phyloP scores from a whole-genome alignment of 2,888 invertebrate genomes.

The Apeira syringaria region DNA sequence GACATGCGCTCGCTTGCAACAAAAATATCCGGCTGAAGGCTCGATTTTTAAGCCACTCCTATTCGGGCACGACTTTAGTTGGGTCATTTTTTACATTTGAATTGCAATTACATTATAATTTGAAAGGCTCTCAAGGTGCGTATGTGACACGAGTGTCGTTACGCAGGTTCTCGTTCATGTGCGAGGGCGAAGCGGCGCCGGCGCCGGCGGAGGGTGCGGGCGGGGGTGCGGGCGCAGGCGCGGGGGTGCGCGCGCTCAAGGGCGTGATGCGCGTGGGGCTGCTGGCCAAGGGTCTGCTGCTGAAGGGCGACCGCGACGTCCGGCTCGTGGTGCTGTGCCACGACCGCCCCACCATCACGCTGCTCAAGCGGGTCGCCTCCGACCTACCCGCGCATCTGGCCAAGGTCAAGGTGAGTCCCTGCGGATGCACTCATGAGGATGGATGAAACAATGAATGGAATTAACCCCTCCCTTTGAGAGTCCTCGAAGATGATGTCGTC shows the following conservation, averaged over 20 bases:
- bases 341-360: conserved; percentile 94
- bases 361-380: conserved; percentile 94
- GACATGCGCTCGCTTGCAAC: too few species aligned
- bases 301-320: conserved; percentile 95
- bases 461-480: too few species aligned
- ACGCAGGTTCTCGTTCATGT: conserved; percentile 68
- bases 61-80: too few species aligned
- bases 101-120: too few species aligned
- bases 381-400: conserved; percentile 85
- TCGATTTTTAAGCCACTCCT: too few species aligned
- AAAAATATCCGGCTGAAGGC: too few species aligned
- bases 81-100: too few species aligned
- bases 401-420: conserved; percentile 37
- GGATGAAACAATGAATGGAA: too few species aligned
- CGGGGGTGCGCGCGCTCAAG: conserved; percentile 88
- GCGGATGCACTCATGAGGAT: too few species aligned
- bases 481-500: too few species aligned
- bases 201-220: conserved; percentile 11
- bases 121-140: too few species aligned
- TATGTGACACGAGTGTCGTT: too few species aligned
- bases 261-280: conserved; percentile 99
- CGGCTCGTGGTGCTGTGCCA: conserved; percentile 97
- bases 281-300: conserved; percentile 88
- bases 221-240: conserved; percentile 26
- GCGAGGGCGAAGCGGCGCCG: conserved; percentile 52